Conservation (phyloP, 92 coral and sea anemone species). For the Siderastrea radians region DNA sequence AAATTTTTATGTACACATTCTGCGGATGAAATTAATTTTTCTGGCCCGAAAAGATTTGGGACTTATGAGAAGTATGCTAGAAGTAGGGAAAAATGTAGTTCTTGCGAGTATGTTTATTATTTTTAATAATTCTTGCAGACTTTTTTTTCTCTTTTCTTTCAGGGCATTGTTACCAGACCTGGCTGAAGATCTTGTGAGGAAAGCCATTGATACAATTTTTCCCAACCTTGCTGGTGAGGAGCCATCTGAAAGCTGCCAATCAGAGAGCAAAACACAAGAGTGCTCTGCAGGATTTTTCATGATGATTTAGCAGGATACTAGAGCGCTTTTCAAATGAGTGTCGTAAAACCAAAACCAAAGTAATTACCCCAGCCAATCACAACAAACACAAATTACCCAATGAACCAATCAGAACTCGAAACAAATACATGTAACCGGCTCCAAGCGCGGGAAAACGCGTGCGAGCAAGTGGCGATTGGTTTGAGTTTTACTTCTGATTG, state of each 20-base stretch:
- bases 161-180: conserved; percentile 70
- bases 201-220: conserved; percentile 82
- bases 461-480: too few species aligned
- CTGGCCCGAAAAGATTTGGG: background rate
- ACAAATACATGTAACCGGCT: too few species aligned
- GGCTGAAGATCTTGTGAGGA: conserved; percentile 68
- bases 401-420: too few species aligned
- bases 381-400: too few species aligned
- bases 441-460: too few species aligned
- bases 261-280: background rate
- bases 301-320: conserved; percentile 4
- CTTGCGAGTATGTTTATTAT: background rate
- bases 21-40: background rate
- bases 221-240: conserved; percentile 40
- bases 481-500: too few species aligned
- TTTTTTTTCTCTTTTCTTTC: background rate
- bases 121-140: background rate
- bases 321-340: too few species aligned
- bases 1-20: too few species aligned
- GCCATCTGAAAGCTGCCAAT: background rate
- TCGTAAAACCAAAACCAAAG: too few species aligned
- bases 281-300: conserved; percentile 3
- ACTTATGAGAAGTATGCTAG: background rate
- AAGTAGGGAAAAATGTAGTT: background rate
- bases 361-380: too few species aligned